phyloP scores from a whole-genome alignment of 2,113 vertebrate genomes.

The Apteryx mantelli region DNA sequence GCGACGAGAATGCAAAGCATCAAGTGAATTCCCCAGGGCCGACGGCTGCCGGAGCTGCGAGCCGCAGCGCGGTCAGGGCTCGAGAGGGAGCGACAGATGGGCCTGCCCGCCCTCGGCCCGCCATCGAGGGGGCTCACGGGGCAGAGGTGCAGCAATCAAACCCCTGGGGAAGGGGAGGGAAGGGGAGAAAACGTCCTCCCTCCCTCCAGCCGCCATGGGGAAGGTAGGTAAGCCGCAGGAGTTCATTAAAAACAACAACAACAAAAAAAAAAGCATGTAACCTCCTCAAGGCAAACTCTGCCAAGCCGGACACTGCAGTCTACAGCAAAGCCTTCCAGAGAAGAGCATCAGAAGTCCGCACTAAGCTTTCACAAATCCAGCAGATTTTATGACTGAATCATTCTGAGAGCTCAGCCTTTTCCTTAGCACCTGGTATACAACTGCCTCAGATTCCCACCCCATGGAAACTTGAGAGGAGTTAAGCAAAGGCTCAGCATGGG shows the following conservation, averaged over 20 bases:
- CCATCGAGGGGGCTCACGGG: background rate
- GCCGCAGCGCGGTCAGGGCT: rapidly evolving
- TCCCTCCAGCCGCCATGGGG: background rate
- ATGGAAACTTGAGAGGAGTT: background rate
- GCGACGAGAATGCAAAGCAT: rapidly evolving
- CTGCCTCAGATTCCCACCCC: background rate
- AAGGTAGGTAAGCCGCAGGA: background rate
- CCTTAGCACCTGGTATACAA: background rate
- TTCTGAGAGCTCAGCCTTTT: background rate
- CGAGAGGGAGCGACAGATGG: rapidly evolving
- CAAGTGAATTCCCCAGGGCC: background rate
- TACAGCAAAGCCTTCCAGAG: background rate
- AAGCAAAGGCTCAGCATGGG: background rate
- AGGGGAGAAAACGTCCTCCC: background rate
- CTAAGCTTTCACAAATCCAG: background rate
- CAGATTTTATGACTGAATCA: background rate
- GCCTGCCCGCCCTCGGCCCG: background rate
- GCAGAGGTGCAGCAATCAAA: background rate
- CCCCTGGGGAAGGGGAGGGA: background rate
- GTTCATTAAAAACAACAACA: background rate
- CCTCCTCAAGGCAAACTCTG: background rate
- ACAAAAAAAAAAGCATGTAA: background rate
- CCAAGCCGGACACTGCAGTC: background rate
- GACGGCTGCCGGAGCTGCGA: background rate
- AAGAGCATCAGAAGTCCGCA: background rate